A percentile compares a stretch with the other conserved stretches of the same genome.
phyloP scores from a whole-genome alignment of 2,888 invertebrate genomes.

The Caenorhabditis sulstoni region DNA sequence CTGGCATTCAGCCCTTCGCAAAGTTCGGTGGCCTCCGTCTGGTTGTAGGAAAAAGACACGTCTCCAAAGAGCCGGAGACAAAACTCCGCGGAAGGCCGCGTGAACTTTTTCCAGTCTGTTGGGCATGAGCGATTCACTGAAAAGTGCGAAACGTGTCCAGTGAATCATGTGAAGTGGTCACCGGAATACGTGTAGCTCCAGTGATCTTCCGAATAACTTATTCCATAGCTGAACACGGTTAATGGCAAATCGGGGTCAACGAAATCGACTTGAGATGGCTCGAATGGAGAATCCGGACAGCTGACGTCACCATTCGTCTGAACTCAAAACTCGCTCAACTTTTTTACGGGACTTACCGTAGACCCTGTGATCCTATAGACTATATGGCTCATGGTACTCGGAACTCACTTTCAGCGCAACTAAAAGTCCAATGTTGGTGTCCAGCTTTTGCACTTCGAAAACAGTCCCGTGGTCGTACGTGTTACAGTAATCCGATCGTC shows the following conservation, averaged over 20 bases:
- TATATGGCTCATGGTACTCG: background rate
- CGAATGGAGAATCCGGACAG: background rate
- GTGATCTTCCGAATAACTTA: background rate
- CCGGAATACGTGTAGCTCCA: background rate
- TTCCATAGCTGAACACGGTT: background rate
- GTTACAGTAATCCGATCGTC: background rate
- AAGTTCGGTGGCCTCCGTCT: background rate
- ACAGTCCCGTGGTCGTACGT: background rate
- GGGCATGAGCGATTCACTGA: conserved; percentile 18
- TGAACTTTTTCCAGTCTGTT: conserved; percentile 17
- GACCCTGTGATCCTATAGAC: background rate
- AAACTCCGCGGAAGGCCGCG: background rate
- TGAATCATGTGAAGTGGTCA: background rate
- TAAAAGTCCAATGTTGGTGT: background rate
- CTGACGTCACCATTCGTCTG: too few species aligned
- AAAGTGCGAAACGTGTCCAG: background rate
- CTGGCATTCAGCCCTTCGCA: conserved; percentile 4
- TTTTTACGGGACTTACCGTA: too few species aligned
- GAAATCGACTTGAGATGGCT: background rate
- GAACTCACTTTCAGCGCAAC: conserved; percentile 25
- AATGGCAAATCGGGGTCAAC: background rate
- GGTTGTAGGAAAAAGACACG: background rate
- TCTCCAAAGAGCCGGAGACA: conserved; percentile 14
- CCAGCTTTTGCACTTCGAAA: background rate
- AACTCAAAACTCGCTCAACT: too few species aligned